phyloP scores from a whole-genome alignment of 2,888 invertebrate genomes.

The Pilophorus perplexus region DNA sequence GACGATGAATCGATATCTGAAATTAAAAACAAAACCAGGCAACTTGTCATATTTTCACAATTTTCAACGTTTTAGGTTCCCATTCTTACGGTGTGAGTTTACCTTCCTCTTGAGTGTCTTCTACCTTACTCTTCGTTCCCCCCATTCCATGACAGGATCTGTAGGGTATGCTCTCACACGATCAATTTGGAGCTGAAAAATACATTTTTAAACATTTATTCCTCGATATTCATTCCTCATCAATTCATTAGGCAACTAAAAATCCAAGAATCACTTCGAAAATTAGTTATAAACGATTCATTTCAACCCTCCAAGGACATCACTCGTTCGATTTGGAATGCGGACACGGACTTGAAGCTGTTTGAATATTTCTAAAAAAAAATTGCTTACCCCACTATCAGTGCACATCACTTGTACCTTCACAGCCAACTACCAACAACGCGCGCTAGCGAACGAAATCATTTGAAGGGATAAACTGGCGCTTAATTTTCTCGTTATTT shows the following conservation, averaged over 20 bases:
- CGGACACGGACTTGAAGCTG: not conserved
- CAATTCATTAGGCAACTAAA: no score
- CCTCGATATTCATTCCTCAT: no score
- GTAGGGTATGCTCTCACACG: slow-evolving; percentile 9
- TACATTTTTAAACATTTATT: not conserved
- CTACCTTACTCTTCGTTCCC: slow-evolving; percentile 25
- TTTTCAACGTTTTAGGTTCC: not conserved
- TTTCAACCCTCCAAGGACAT: no score
- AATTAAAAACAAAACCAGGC: not conserved
- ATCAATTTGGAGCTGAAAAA: slow-evolving; percentile 1
- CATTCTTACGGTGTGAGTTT: not conserved
- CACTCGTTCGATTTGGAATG: no score
- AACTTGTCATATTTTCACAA: not conserved
- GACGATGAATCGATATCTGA: slow-evolving; percentile 7
- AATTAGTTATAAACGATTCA: no score
- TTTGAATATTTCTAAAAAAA: not conserved
- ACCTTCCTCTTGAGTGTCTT: slow-evolving; percentile 8
- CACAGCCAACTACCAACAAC: slow-evolving; percentile 8
- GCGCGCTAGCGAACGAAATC: slow-evolving; percentile 8
- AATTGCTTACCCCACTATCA: slow-evolving; percentile 7
- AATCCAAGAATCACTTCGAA: no score
- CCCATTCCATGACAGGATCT: slow-evolving; percentile 25
- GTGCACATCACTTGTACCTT: slow-evolving; percentile 13
- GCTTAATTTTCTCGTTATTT: slow-evolving; percentile 18
- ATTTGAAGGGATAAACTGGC: slow-evolving; percentile 7